Evolutionary conservation across 2,888 invertebrate genomes (phyloP).

Genomic region (Agrotis puta): DNA sequence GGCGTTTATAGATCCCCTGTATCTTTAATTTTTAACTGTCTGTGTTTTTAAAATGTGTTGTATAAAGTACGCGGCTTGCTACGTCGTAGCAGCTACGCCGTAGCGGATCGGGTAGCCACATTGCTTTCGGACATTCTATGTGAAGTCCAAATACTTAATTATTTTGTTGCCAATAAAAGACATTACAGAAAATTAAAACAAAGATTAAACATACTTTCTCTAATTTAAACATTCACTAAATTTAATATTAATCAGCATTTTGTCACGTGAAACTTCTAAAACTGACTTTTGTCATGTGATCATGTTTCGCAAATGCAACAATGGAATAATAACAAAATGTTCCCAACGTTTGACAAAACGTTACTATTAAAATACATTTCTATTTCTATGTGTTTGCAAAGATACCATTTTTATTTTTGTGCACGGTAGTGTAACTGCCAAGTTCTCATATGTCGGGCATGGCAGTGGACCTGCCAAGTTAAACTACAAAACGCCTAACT

Average conservation of each 20-base stretch:
- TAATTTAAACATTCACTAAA: neutral
- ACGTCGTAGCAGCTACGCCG: conserved; percentile 16
- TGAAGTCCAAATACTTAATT: no score
- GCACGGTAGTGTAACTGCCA: conserved; percentile 39
- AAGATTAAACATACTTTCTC: neutral
- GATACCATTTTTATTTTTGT: conserved; percentile 21
- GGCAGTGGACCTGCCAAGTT: conserved; percentile 44
- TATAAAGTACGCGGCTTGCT: neutral
- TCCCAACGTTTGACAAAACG: conserved; percentile 31
- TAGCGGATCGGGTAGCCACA: conserved; percentile 3
- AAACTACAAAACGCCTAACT: no score
- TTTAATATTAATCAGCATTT: neutral
- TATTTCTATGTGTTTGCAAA: conserved; percentile 29
- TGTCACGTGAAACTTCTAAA: conserved; percentile 35
- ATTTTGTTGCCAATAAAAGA: no score
- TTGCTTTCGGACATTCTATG: no score
- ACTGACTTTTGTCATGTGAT: neutral
- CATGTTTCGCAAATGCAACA: conserved; percentile 28
- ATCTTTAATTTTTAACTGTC: no score
- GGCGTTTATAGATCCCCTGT: no score
- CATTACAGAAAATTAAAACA: neutral
- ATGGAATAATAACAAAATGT: conserved; percentile 28
- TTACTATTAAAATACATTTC: conserved; percentile 35
- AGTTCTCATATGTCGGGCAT: conserved; percentile 45
- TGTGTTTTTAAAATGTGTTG: neutral